Evolutionary conservation across 2,888 invertebrate species (phyloP), one percentile per base, ranked within the genome.

Genomic region (Oxystoma pomonae): DNA sequence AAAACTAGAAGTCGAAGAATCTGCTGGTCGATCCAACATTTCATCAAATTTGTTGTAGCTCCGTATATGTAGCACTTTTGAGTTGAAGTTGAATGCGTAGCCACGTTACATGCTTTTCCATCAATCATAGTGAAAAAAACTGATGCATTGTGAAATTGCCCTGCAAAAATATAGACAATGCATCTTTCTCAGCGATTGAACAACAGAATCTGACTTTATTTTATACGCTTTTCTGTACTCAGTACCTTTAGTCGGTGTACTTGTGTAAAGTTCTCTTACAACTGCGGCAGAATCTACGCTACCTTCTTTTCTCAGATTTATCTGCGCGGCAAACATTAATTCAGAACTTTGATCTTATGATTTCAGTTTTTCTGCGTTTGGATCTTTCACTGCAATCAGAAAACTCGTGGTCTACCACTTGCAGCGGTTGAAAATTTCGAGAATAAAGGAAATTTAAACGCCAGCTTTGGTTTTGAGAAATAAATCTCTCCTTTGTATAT

Each of bases 321-420:
- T 50, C 50, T 50, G 50, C 9, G 50, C 50, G n/a, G 50, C n/a
- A 50, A 12, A 50, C 50, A 50, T 50, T 50, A 12, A n/a, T 50
- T 50, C 50, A 12, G 50, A 50, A 50, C n/a, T n/a, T n/a, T n/a
- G n/a, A n/a, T n/a, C n/a, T n/a, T n/a, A n/a, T n/a, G n/a, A n/a
- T n/a, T 35, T 57, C 22, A 19, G 57, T 57, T 57, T 57, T 57
- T 20, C 57, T 20, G 16, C 57, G n/a, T 57, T 57, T 57, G 9
- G 57, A 57, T 18, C 57, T 12, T 18, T 57, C 57, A 35, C 57
- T 57, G n/a, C 18, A 57, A 18, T 2, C 9, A 57, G 57, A 22
- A 57, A 20, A 57, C n/a, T 57, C 57, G 16, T 57, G 57, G 57
- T 9, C 57, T 9, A 57, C 57, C 57, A 12, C 20, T 57, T 21